Evolutionary conservation across 2,113 vertebrate genomes (phyloP), one percentile per base, ranked within the genome.

Genomic region (Pyxicephalus adspersus): DNA sequence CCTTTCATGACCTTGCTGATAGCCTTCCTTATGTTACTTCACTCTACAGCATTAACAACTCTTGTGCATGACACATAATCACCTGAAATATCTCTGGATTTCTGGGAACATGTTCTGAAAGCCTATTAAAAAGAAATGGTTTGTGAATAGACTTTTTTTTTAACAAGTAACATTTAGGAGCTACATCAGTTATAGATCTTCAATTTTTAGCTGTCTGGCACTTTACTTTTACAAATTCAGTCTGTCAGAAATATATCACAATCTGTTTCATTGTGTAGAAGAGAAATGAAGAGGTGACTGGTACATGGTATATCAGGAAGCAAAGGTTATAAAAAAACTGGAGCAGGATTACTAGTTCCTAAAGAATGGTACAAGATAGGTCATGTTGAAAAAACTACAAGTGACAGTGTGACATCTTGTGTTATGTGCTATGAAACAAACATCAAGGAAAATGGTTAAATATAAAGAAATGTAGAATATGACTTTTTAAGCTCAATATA

Each of bases 1-100:
- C 65, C 77, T 80, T 80, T 80, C 22, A n/a, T 80, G 54, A 71
- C 77, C 66, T 80, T 71, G 77, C 66, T 63, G 77, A 80, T 80
- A 80, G 68, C 77, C 65, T 80, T 71, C 57, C 52, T 80, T 52
- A 51, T 63, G 57, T 80, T 71, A 51, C 67, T 80, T 57, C 63
- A 19, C 77, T 71, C 9, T 80, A 52, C 66, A 61, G 25, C 77
- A 71, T 80, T 79, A 71, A 80, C 77, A 52, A 70, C 77, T 70
- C 77, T 71, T 71, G 66, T 63, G 55, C 31, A 70, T 80, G 77
- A 80, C 77, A 80, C 65, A 78, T 67, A 80, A 80, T 80, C 77
- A 80, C 55, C 77, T 61, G 54, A 71, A 80, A 61, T 80, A 80
- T 71, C 77, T 80, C 16, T 66, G 23, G 58, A 65, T 63, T 71